Percentiles rank a stretch among this genome's conserved stretches.
Evolutionary conservation across 2,888 invertebrate genomes (phyloP).

Genomic region (Stictocephala bisonia): DNA sequence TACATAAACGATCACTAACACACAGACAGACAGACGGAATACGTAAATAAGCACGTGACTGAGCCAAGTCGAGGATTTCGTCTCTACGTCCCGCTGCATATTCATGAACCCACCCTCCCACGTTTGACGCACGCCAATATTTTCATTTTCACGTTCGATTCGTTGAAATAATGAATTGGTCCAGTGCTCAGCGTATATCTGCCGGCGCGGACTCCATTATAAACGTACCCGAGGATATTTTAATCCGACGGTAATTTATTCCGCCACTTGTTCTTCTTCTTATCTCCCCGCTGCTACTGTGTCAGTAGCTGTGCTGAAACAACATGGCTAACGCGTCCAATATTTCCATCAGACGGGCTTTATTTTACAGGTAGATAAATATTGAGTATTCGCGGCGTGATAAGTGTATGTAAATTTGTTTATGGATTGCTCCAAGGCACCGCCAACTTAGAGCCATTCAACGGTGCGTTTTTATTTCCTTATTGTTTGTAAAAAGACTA

Average conservation of each 20-base stretch:
- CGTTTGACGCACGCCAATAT: conserved; percentile 42
- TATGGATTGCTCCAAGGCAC: too few species aligned
- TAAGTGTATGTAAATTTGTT: too few species aligned
- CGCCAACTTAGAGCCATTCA: too few species aligned
- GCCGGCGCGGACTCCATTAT: conserved; percentile 19
- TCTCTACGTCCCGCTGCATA: conserved; percentile 33
- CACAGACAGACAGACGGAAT: background rate
- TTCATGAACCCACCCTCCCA: conserved; percentile 34
- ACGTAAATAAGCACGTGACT: background rate
- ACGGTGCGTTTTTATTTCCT: too few species aligned
- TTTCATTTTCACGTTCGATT: conserved; percentile 39
- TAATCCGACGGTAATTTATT: conserved; percentile 33
- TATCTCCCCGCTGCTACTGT: conserved; percentile 35
- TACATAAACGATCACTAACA: conserved; percentile 32
- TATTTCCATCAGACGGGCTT: conserved; percentile 33
- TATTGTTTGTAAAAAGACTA: too few species aligned
- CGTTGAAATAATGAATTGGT: conserved; percentile 28
- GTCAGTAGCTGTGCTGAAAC: conserved; percentile 25
- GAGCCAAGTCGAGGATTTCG: conserved; percentile 41
- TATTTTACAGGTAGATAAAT: conserved; percentile 37
- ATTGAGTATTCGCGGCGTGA: background rate
- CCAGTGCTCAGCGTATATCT: conserved; percentile 3
- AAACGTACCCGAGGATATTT: conserved; percentile 36
- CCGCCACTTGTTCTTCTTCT: conserved; percentile 35
- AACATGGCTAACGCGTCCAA: conserved; percentile 23